Conservation (phyloP, 2,888 invertebrate species). For the Escarpia spicata region DNA sequence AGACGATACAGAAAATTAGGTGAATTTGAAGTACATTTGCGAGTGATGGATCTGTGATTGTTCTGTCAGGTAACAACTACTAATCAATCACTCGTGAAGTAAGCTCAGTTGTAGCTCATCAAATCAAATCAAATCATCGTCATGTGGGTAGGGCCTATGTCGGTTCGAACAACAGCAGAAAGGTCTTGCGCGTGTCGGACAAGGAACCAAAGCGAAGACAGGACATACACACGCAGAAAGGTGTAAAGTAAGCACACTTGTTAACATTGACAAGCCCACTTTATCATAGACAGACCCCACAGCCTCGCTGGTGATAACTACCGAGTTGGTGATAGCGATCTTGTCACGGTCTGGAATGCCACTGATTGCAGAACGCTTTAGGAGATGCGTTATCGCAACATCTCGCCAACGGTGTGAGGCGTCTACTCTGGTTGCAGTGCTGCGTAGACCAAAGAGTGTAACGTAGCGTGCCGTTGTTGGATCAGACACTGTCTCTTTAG, state of each 20-base stretch:
- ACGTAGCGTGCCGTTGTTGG: background rate
- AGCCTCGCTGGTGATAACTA: background rate
- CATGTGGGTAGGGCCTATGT: background rate
- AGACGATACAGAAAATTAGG: background rate
- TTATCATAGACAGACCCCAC: background rate
- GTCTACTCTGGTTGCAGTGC: background rate
- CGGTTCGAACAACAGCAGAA: background rate
- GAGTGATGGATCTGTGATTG: background rate
- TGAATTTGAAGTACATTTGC: background rate
- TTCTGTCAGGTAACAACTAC: background rate
- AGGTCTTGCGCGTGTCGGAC: background rate
- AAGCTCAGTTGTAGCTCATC: background rate
- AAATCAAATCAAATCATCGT: background rate
- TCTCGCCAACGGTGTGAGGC: background rate
- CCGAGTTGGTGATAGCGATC: background rate
- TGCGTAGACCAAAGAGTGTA: background rate
- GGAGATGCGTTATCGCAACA: background rate
- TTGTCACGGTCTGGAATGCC: background rate
- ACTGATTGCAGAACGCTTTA: background rate
- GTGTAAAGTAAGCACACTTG: background rate
- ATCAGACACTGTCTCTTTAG: background rate
- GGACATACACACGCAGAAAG: background rate
- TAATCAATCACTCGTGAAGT: background rate
- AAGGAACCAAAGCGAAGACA: background rate
- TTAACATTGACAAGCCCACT: background rate